phyloP scores from a whole-genome alignment of 2,797 vertebrate species.

The Florisuga fusca region DNA sequence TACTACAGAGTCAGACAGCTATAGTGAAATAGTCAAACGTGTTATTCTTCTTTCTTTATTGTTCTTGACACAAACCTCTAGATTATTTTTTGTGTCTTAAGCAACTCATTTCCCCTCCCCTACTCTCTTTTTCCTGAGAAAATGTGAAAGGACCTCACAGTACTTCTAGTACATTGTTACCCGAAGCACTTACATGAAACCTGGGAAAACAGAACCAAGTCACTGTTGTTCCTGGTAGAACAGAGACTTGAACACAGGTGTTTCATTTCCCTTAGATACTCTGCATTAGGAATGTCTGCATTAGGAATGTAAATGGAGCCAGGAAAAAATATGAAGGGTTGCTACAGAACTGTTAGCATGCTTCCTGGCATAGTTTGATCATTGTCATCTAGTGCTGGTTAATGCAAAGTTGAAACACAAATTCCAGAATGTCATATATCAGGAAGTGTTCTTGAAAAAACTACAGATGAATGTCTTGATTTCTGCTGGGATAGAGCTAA shows the following conservation, averaged over 20 bases:
- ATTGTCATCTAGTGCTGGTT: not conserved
- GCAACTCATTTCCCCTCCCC: accelerated
- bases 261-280: not conserved
- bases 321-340: not conserved
- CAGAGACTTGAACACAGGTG: not conserved
- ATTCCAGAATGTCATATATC: not conserved
- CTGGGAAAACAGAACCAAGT: not conserved
- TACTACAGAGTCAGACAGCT: not conserved
- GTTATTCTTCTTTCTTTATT: not conserved
- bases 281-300: not conserved
- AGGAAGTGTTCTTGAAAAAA: not conserved
- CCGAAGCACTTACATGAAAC: not conserved
- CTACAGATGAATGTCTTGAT: not conserved
- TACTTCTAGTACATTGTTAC: not conserved
- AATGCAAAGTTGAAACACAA: not conserved
- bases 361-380: not conserved
- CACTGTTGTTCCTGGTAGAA: not conserved
- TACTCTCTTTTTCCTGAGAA: not conserved
- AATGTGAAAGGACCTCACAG: not conserved
- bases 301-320: not conserved
- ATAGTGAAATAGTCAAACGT: not conserved
- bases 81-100: not conserved
- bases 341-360: not conserved
- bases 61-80: not conserved
- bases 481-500: no score